Percentiles rank a stretch among this genome's conserved stretches.
phyloP scores from a whole-genome alignment of 2,888 invertebrate genomes.

The Chouioia cunea region DNA sequence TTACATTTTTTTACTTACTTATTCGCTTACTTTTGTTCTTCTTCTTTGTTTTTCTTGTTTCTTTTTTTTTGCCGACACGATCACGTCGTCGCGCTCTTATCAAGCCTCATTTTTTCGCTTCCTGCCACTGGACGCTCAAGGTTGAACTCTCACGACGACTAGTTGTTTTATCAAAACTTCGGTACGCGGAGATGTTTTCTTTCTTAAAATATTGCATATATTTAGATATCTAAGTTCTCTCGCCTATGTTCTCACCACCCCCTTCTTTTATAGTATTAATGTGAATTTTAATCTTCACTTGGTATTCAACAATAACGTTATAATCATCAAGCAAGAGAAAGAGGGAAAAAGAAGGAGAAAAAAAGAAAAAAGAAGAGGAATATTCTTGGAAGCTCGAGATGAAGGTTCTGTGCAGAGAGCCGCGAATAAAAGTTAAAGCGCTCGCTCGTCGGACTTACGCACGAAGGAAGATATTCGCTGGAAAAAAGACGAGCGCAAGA shows the following conservation, averaged over 20 bases:
- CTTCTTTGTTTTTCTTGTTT: constrained; percentile 11
- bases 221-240: not conserved
- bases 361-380: no score
- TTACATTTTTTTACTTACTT: no score
- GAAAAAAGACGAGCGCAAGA: not conserved
- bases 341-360: no score
- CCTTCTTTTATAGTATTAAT: not conserved
- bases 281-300: not conserved
- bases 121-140: constrained; percentile 37
- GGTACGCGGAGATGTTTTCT: constrained; percentile 31
- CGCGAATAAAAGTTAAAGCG: constrained; percentile 14
- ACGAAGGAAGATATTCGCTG: no score
- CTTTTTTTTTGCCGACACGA: constrained; percentile 46
- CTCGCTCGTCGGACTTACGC: not conserved
- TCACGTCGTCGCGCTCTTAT: constrained; percentile 44
- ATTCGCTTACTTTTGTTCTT: no score
- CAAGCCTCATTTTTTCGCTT: constrained; percentile 46
- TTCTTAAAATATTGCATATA: no score
- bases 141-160: constrained; percentile 9
- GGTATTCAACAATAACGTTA: no score
- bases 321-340: no score
- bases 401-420: constrained; percentile 1
- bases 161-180: constrained; percentile 31
- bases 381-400: no score
- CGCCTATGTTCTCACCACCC: not conserved